Evolutionary conservation across 2,113 vertebrate genomes (phyloP).

Genomic region (Perca fluviatilis): DNA sequence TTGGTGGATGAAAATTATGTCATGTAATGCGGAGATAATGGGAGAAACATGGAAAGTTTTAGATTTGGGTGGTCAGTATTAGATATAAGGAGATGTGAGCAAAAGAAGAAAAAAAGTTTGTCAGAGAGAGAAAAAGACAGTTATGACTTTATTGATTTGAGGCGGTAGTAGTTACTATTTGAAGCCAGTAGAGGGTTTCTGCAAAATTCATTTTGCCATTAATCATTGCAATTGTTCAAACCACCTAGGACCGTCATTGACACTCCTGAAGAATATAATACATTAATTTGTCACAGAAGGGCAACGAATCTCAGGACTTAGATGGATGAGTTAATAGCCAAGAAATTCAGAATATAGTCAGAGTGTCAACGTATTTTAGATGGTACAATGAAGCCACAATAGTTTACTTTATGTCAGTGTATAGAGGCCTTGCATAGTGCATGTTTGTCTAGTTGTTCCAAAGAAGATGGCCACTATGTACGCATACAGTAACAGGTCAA

Average conservation of each 20-base stretch:
- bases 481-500: background rate
- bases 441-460: background rate
- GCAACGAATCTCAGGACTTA: constrained; percentile 53
- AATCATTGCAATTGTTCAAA: constrained; percentile 73
- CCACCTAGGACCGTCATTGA: constrained; percentile 69
- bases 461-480: background rate
- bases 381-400: constrained; percentile 43
- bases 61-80: constrained; percentile 59
- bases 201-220: constrained; percentile 77
- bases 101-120: constrained; percentile 10
- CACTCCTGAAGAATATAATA: constrained; percentile 67
- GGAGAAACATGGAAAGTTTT: constrained; percentile 53
- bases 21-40: constrained; percentile 63
- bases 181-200: constrained; percentile 78
- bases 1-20: constrained; percentile 62
- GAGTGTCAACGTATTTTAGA: constrained; percentile 59
- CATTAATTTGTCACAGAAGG: constrained; percentile 70
- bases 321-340: constrained; percentile 62
- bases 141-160: constrained; percentile 63
- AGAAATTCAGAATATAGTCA: constrained; percentile 52
- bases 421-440: constrained; percentile 7
- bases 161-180: constrained; percentile 70
- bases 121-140: constrained; percentile 19
- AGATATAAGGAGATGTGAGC: constrained; percentile 42
- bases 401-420: constrained; percentile 49